Conservation (phyloP, 1,140 invertebrate genomes). For the Rhopalosiphum maidis region DNA sequence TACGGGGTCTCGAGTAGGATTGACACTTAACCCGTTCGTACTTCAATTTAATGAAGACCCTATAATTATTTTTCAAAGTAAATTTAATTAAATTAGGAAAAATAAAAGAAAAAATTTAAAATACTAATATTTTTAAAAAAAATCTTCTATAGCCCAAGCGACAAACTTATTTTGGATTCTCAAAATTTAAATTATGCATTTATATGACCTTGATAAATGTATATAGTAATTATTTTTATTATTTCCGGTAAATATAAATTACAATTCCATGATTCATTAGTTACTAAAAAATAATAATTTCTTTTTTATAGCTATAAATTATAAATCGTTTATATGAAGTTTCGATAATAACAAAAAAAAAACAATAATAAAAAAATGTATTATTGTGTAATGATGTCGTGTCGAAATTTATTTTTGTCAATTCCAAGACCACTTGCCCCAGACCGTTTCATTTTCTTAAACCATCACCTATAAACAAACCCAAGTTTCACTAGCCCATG, state of each 20-base stretch:
- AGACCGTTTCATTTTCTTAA: neutral
- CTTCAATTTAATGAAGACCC: neutral
- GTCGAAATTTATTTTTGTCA: neutral
- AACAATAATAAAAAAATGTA: neutral
- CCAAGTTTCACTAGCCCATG: neutral
- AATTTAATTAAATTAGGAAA: neutral
- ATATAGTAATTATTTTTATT: neutral
- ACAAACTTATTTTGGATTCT: neutral
- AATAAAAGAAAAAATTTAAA: neutral
- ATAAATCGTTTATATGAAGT: neutral
- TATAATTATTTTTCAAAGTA: neutral
- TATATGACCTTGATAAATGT: neutral
- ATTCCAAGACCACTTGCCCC: neutral
- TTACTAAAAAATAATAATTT: neutral
- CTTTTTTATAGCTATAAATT: neutral
- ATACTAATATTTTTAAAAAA: neutral
- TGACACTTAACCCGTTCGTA: neutral
- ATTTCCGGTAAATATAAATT: neutral
- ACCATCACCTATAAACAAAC: neutral
- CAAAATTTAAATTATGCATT: neutral
- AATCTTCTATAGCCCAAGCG: too few relatives aligned
- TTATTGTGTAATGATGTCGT: neutral
- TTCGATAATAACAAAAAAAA: neutral
- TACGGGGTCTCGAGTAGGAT: too few relatives aligned
- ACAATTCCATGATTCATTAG: neutral